Evolutionary conservation across 2,888 invertebrate genomes (phyloP).

Genomic region (Tanypteryx hageni): DNA sequence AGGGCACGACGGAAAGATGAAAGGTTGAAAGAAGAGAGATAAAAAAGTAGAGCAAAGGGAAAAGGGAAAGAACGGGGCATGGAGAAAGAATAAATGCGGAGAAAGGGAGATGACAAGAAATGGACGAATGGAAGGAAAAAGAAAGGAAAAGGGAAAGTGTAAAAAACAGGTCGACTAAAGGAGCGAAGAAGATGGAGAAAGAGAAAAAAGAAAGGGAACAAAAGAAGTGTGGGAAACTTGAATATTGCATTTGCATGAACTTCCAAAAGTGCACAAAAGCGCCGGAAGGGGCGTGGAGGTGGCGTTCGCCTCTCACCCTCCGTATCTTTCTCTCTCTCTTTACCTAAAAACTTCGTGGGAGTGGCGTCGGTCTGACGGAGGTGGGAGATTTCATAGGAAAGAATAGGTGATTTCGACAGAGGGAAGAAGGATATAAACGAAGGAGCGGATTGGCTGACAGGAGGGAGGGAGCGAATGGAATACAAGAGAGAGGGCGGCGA

Average conservation of each 20-base stretch:
- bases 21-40: no score
- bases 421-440: neutral
- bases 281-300: neutral
- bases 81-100: neutral
- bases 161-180: no score
- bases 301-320: neutral
- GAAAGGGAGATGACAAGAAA: neutral
- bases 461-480: neutral
- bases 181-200: neutral
- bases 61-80: neutral
- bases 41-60: no score
- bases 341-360: neutral
- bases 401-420: neutral
- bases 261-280: constrained; percentile 6
- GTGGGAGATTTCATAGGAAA: neutral
- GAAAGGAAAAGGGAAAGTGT: neutral
- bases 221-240: constrained; percentile 5
- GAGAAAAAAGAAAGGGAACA: neutral
- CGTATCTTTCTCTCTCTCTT: neutral
- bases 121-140: neutral
- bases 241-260: neutral
- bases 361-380: neutral
- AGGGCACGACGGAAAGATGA: neutral
- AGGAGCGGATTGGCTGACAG: neutral
- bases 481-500: neutral